Evolutionary conservation across 1,140 invertebrate genomes (phyloP).

Genomic region (Pemphigus obesinymphae): DNA sequence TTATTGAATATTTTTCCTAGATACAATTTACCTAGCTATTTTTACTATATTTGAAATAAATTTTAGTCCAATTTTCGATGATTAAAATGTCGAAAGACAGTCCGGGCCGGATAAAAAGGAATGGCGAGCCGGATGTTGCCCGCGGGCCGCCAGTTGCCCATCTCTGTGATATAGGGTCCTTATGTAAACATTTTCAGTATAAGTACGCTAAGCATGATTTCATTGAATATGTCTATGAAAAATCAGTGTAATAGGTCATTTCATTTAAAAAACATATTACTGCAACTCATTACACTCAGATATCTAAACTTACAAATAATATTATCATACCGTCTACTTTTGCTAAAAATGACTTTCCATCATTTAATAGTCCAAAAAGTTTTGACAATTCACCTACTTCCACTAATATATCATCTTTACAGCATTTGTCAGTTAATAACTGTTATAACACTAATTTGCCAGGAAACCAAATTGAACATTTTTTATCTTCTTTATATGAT

Average conservation of each 20-base stretch:
- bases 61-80: too few species aligned
- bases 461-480: background rate
- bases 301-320: background rate
- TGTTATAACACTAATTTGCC: background rate
- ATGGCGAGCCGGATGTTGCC: too few species aligned
- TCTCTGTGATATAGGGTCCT: too few species aligned
- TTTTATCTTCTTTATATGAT: background rate
- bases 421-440: background rate
- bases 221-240: background rate
- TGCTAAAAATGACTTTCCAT: background rate
- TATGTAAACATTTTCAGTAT: background rate
- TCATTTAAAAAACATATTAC: background rate
- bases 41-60: too few species aligned
- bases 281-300: background rate
- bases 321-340: background rate
- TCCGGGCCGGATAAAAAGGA: too few species aligned
- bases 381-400: background rate
- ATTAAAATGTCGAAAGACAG: too few species aligned
- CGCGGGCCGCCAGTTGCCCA: too few species aligned
- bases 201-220: background rate
- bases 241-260: background rate
- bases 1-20: too few species aligned
- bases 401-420: background rate
- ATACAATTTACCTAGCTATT: too few species aligned
- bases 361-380: background rate